Base-by-base conservation (phyloP, 2,888 invertebrate species). In the Ormyrus labotus region DNA sequence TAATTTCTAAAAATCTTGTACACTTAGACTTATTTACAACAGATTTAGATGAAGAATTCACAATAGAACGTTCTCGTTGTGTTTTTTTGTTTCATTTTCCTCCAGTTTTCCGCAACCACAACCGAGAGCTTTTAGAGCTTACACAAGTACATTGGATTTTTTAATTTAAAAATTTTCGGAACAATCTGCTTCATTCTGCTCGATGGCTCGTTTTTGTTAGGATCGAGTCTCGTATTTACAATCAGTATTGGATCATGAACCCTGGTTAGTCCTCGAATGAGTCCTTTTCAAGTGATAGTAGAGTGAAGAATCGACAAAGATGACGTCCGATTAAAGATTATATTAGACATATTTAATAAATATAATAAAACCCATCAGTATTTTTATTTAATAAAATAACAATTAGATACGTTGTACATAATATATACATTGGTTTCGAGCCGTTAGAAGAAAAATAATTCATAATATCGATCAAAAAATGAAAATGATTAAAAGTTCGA, bases 181-280 rank as follows among this genome's bases (percentile, higher is more conserved):
- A 78, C 58, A 71, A n/a, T 64, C 10, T 45, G n/a, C 63, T 67
- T 58, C 13, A 58, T 34, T 13, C 61, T 76, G 64, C 11, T 74
- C 63, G 19, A 63, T 48, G 47, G 47, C 48, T 53, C 51, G 47
- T 5, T 64, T 74, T n/a, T 63, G n/a, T 11, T 74, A 74, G 48
- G 72, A 65, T 64, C 68, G 61, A 64, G n/a, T 48, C 6, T 64
- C 65, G 78, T 87, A 88, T 87, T 85, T 88, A 88, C 87, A 88
- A 85, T 82, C 75, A 84, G 72, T 78, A 84, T 84, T 85, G 84
- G 86, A 88, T 88, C 86, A 85, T 88, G 88, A 89, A 90, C 90
- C 90, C 90, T 90, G 90, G 89, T 90, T 90, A 89, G 89, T 90
- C 90, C 90, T 88, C 87, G 87, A 75, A 75, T 65, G 78, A 72